Evolutionary conservation across 2,888 invertebrate species (phyloP).

Genomic region (Ophion obscuratus): DNA sequence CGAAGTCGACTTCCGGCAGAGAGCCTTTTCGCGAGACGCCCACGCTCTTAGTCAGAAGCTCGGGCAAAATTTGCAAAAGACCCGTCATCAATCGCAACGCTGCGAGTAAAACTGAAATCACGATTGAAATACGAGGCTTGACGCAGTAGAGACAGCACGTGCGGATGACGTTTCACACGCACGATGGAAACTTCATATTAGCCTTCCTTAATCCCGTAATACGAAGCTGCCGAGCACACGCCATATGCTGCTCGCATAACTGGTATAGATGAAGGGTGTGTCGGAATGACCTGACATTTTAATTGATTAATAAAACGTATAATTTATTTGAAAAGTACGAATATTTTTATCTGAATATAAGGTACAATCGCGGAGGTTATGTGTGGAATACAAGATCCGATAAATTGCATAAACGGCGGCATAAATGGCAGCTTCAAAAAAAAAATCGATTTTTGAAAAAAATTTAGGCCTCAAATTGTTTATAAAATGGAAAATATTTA

Average conservation of each 20-base stretch:
- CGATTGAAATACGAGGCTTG: neutral
- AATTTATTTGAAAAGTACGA: too few relatives aligned
- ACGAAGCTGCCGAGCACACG: neutral
- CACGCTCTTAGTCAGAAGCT: constrained; percentile 1
- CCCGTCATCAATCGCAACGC: constrained; percentile 2
- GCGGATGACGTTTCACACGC: neutral
- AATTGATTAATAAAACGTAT: too few relatives aligned
- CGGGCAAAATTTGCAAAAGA: constrained; percentile 12
- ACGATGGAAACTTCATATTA: constrained; percentile 31
- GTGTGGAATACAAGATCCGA: too few relatives aligned
- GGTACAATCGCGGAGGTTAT: too few relatives aligned
- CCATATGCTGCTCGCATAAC: neutral
- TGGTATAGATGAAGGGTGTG: neutral
- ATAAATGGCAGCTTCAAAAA: too few relatives aligned
- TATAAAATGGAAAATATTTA: too few relatives aligned
- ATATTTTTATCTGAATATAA: too few relatives aligned
- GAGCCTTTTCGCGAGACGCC: constrained; percentile 3
- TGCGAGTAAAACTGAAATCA: constrained; percentile 23
- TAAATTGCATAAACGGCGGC: too few relatives aligned
- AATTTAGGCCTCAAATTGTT: too few relatives aligned
- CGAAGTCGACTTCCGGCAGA: constrained; percentile 15
- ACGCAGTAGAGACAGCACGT: neutral
- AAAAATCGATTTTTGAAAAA: too few relatives aligned
- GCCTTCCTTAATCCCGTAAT: constrained; percentile 18
- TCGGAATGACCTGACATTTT: too few relatives aligned